Percentiles rank a stretch among this genome's conserved stretches.
These are phyloP conservation scores for Leucopsar rothschildi DNA, from an alignment of 2,113 vertebrate genomes.

Conservation along the genomic window DNA sequence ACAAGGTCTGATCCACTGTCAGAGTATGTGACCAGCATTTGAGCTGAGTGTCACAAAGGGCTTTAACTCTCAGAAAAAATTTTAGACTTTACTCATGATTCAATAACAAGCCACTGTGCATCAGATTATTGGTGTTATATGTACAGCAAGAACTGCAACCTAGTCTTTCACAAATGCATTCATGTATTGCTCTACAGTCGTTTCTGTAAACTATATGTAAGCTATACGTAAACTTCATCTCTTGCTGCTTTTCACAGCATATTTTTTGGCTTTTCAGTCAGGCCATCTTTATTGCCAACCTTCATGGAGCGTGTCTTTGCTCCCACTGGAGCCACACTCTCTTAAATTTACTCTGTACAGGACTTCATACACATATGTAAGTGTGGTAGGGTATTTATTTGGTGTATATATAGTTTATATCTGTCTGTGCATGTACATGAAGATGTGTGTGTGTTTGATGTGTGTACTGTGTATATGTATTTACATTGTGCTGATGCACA, in stretches of 20 bases:
- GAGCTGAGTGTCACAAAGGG: neutral
- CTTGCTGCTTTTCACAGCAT: neutral
- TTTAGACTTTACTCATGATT: neutral
- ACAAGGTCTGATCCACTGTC: neutral
- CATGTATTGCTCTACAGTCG: accelerated
- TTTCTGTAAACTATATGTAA: neutral
- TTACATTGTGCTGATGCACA: neutral
- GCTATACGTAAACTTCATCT: neutral
- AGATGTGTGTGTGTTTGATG: neutral
- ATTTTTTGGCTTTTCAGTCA: neutral
- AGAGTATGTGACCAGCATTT: accelerated
- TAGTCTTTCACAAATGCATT: neutral
- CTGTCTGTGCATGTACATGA: neutral
- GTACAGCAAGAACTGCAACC: neutral
- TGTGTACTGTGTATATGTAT: neutral
- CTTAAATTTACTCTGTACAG: neutral
- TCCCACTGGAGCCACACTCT: neutral
- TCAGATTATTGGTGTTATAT: neutral
- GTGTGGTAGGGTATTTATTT: neutral
- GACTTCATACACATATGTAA: neutral
- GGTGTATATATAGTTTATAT: neutral
- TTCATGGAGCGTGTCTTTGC: neutral
- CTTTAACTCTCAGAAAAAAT: neutral
- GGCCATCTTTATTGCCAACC: neutral
- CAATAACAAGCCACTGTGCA: neutral